Percentiles rank a stretch among this genome's conserved stretches.
These are phyloP conservation scores for Lycodopsis pacificus DNA, from an alignment of 2,797 vertebrate species.

Conservation along the genomic window DNA sequence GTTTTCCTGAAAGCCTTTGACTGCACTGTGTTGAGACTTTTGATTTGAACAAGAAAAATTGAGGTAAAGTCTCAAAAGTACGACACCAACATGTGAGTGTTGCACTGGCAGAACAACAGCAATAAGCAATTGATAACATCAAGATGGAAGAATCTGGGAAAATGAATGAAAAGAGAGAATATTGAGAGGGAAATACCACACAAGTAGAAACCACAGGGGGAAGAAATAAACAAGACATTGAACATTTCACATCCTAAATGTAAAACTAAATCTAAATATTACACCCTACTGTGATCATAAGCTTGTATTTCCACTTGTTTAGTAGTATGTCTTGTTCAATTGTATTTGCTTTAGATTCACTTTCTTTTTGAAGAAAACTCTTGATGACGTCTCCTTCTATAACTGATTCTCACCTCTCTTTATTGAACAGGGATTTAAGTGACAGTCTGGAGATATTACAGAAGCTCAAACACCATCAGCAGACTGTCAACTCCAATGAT, in stretches of 20 bases:
- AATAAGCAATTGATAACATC: slow-evolving; percentile 36
- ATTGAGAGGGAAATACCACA: not conserved
- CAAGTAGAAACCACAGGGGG: slow-evolving; percentile 4
- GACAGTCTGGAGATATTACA: slow-evolving; percentile 18
- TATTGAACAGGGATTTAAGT: slow-evolving; percentile 15
- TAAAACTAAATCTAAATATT: not conserved
- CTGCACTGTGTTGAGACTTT: slow-evolving; percentile 13
- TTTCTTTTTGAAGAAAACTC: slow-evolving; percentile 9
- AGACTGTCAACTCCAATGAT: not conserved
- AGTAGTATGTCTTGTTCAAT: not conserved
- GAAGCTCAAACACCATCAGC: slow-evolving; percentile 6
- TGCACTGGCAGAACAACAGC: slow-evolving; percentile 32
- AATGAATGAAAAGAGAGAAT: slow-evolving; percentile 15
- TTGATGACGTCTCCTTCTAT: slow-evolving; percentile 9
- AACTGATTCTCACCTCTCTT: slow-evolving; percentile 24
- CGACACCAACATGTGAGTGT: slow-evolving; percentile 13
- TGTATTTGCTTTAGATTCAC: not conserved
- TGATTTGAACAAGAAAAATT: slow-evolving; percentile 28
- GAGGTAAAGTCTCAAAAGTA: slow-evolving; percentile 31
- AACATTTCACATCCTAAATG: not conserved
- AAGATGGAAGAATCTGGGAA: slow-evolving; percentile 14
- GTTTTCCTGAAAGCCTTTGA: slow-evolving; percentile 7
- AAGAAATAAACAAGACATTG: not conserved
- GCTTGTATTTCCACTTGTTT: not conserved
- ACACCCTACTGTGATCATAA: not conserved